A percentile compares a stretch with the other conserved stretches of the same genome.
These are phyloP conservation scores for Sparidentex hasta DNA, from an alignment of 2,797 vertebrate genomes.

Conservation along the genomic window DNA sequence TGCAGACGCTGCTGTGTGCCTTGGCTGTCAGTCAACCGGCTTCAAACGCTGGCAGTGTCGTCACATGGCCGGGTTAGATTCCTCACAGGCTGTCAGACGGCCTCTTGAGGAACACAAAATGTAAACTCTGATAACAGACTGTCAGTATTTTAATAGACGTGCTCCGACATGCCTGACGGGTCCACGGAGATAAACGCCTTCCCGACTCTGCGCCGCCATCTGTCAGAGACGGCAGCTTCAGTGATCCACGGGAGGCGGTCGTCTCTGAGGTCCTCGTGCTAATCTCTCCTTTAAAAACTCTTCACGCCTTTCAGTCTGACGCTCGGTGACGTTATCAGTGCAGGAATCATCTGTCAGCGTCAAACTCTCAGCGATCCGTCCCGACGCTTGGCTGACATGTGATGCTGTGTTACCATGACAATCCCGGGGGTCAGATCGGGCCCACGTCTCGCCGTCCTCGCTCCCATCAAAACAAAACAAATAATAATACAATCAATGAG, in stretches of 20 bases:
- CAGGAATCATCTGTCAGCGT: constrained; percentile 1
- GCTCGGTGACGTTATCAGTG: background rate
- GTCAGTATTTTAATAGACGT: background rate
- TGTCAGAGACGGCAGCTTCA: background rate
- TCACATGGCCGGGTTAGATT: background rate
- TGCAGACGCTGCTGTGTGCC: background rate
- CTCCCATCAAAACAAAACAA: too few species aligned
- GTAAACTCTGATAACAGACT: background rate
- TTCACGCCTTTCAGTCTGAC: background rate
- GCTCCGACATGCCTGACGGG: background rate
- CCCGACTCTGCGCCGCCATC: background rate
- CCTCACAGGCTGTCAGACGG: background rate
- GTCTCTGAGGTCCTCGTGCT: constrained; percentile 25
- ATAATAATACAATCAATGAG: background rate
- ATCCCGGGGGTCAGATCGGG: background rate
- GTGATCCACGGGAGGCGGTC: background rate
- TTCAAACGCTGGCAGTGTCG: background rate
- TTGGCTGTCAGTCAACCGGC: background rate
- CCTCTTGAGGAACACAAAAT: background rate
- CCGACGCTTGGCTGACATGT: background rate
- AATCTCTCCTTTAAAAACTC: constrained; percentile 13
- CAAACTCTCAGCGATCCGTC: background rate
- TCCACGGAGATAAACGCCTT: background rate
- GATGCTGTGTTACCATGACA: background rate
- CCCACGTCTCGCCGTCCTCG: too few species aligned